Percentiles rank a stretch among this genome's conserved stretches.
phyloP scores from a whole-genome alignment of 2,113 vertebrate genomes.

The Aix galericulata region DNA sequence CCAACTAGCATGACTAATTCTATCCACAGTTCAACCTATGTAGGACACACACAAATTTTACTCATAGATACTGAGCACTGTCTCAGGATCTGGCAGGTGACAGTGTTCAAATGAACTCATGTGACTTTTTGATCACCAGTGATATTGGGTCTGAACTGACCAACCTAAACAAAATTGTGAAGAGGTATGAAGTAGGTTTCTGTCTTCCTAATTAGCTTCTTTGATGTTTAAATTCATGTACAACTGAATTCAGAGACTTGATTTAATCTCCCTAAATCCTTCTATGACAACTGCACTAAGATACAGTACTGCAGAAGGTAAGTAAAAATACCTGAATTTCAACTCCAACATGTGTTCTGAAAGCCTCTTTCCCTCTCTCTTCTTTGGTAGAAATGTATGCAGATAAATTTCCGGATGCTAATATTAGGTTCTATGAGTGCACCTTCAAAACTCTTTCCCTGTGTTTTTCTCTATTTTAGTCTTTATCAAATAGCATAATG shows the following conservation, averaged over 20 bases:
- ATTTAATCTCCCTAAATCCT: background rate
- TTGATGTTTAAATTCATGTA: background rate
- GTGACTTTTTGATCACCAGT: background rate
- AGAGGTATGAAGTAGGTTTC: background rate
- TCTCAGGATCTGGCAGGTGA: background rate
- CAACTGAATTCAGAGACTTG: background rate
- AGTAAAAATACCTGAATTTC: background rate
- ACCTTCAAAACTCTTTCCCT: background rate
- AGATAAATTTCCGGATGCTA: background rate
- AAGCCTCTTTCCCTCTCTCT: background rate
- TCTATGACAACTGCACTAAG: background rate
- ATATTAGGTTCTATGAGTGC: background rate
- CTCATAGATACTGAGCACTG: background rate
- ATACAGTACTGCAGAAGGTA: background rate
- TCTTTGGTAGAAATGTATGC: background rate
- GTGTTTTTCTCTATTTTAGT: background rate
- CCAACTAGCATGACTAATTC: constrained; percentile 26
- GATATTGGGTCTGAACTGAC: background rate
- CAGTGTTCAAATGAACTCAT: background rate
- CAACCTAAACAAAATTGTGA: background rate
- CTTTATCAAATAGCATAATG: background rate
- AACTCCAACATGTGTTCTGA: background rate
- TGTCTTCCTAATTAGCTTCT: background rate
- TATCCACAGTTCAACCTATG: background rate
- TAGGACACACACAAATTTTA: background rate